phyloP scores from a whole-genome alignment of 2,888 invertebrate genomes.

The Brenthis daphne region DNA sequence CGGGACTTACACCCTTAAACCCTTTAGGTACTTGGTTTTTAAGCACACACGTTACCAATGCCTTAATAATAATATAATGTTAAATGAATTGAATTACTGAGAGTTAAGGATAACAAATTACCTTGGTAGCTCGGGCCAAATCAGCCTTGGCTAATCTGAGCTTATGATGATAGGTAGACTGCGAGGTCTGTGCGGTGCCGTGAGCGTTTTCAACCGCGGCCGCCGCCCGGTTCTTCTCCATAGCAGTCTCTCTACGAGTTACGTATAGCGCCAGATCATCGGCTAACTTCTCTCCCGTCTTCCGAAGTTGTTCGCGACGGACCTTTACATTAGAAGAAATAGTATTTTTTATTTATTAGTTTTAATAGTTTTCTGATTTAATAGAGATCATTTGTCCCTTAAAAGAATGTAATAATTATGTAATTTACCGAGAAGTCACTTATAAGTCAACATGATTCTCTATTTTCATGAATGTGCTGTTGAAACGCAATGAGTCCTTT shows the following conservation, averaged over 20 bases:
- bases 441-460: no score
- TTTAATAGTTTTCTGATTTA: not conserved
- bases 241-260: constrained; percentile 67
- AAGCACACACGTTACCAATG: not conserved
- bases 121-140: constrained; percentile 69
- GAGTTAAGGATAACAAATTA: constrained; percentile 38
- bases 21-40: no score
- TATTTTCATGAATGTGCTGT: no score
- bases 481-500: no score
- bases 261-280: constrained; percentile 73
- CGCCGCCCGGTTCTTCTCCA: constrained; percentile 65
- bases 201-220: constrained; percentile 69
- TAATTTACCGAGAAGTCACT: no score
- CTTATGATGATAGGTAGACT: constrained; percentile 67
- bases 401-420: no score
- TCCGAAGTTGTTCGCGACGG: constrained; percentile 71
- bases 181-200: constrained; percentile 56
- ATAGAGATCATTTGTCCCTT: not conserved
- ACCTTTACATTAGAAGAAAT: constrained; percentile 52
- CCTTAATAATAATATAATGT: not conserved
- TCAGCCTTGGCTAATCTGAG: constrained; percentile 68
- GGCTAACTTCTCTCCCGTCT: constrained; percentile 68
- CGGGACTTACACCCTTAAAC: no score
- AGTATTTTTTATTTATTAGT: not conserved
- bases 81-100: not conserved